A percentile compares a stretch with the other conserved stretches of the same genome.
Evolutionary conservation across 2,797 vertebrate species (phyloP).

Genomic region (Mergus octosetaceus): DNA sequence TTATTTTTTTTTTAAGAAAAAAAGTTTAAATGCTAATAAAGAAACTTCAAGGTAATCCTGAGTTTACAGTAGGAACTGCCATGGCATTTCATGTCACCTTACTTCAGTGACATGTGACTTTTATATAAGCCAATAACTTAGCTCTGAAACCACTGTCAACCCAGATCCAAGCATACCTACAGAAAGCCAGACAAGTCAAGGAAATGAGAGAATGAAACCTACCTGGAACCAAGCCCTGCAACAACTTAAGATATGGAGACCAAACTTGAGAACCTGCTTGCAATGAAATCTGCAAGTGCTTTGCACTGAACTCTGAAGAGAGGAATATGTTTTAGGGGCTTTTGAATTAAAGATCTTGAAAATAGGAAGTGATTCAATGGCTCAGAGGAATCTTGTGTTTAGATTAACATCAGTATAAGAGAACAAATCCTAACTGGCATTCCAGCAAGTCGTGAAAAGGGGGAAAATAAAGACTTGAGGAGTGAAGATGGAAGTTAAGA

Average conservation of each 20-base stretch:
- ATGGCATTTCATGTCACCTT: not conserved
- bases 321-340: not conserved
- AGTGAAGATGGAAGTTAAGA: not conserved
- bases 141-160: not conserved
- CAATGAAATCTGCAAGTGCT: not conserved
- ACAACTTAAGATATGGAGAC: not conserved
- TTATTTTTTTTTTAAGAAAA: not conserved
- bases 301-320: not conserved
- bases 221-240: not conserved
- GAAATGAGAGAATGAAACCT: not conserved
- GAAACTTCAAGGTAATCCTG: not conserved
- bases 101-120: not conserved
- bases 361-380: not conserved
- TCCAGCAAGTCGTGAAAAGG: not conserved
- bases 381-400: not conserved
- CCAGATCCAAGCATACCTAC: not conserved
- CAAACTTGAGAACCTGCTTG: not conserved
- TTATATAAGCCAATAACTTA: not conserved
- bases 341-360: not conserved
- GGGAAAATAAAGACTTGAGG: not conserved
- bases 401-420: not conserved
- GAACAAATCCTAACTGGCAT: not conserved
- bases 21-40: not conserved
- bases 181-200: not conserved
- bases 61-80: not conserved